A percentile compares a stretch with the other conserved stretches of the same genome.
phyloP scores from a whole-genome alignment of 2,888 invertebrate genomes.

The Neoscelio sp. region DNA sequence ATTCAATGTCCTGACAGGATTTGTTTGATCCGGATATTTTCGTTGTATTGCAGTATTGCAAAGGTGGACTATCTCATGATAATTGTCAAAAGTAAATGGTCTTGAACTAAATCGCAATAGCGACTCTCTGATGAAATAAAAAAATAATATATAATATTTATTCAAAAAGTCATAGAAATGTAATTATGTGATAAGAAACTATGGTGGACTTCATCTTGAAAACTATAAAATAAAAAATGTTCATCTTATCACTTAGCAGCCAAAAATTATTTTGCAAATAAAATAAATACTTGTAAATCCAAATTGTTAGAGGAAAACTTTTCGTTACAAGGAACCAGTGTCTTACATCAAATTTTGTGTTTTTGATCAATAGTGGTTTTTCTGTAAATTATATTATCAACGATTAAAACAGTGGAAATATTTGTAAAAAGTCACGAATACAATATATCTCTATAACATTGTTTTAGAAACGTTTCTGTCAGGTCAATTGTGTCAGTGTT shows the following conservation, averaged over 20 bases:
- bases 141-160: too few species aligned
- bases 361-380: slow-evolving; percentile 91
- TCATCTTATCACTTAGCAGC: too few species aligned
- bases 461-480: too few species aligned
- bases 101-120: slow-evolving; percentile 95
- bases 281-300: slow-evolving; percentile 89
- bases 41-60: slow-evolving; percentile 93
- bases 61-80: slow-evolving; percentile 89
- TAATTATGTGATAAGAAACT: slow-evolving; percentile 66
- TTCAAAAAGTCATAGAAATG: too few species aligned
- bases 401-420: too few species aligned
- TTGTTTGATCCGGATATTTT: slow-evolving; percentile 84
- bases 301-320: slow-evolving; percentile 90
- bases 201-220: too few species aligned
- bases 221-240: too few species aligned
- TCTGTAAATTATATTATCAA: slow-evolving; percentile 84
- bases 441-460: too few species aligned
- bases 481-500: too few species aligned
- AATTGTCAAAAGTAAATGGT: slow-evolving; percentile 90
- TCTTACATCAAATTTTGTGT: slow-evolving; percentile 95
- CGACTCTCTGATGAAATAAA: slow-evolving; percentile 85
- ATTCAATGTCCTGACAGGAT: slow-evolving; percentile 54
- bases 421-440: too few species aligned
- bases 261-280: not conserved
- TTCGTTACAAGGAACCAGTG: slow-evolving; percentile 95